phyloP scores from a whole-genome alignment of 2,113 vertebrate species.

The Albula glossodonta region DNA sequence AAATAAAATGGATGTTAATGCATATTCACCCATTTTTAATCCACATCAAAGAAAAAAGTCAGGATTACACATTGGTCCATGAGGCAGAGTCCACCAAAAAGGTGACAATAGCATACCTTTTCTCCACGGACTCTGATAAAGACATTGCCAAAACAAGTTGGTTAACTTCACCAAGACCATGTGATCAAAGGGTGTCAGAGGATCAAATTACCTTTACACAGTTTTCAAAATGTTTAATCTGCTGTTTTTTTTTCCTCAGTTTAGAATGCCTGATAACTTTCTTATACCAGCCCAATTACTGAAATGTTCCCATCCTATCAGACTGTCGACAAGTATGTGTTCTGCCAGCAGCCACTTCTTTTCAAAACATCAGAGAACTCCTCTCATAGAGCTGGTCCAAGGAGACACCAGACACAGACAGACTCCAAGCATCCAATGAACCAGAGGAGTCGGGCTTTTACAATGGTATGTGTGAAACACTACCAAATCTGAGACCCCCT shows the following conservation, averaged over 20 bases:
- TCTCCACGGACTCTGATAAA: too few relatives aligned
- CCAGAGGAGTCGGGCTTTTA: not conserved
- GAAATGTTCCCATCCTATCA: not conserved
- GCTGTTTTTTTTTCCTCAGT: too few relatives aligned
- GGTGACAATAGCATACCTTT: too few relatives aligned
- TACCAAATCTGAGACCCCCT: not conserved
- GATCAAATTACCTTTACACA: too few relatives aligned
- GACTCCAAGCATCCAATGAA: not conserved
- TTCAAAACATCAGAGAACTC: not conserved
- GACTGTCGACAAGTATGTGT: not conserved
- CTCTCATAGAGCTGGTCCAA: not conserved
- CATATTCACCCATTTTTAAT: too few relatives aligned
- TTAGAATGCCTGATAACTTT: not conserved
- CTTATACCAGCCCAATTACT: not conserved
- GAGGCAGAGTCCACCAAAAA: not conserved
- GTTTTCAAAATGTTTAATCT: too few relatives aligned
- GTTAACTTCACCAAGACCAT: too few relatives aligned
- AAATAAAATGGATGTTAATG: not conserved
- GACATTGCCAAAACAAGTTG: too few relatives aligned
- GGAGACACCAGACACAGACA: not conserved
- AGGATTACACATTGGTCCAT: too few relatives aligned
- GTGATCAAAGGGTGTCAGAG: too few relatives aligned
- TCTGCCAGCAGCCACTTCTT: not conserved
- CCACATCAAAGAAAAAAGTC: too few relatives aligned
- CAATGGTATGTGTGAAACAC: not conserved